These are phyloP conservation scores for Aphelinus certus DNA, from an alignment of 1,140 invertebrate genomes.

Conservation along the genomic window DNA sequence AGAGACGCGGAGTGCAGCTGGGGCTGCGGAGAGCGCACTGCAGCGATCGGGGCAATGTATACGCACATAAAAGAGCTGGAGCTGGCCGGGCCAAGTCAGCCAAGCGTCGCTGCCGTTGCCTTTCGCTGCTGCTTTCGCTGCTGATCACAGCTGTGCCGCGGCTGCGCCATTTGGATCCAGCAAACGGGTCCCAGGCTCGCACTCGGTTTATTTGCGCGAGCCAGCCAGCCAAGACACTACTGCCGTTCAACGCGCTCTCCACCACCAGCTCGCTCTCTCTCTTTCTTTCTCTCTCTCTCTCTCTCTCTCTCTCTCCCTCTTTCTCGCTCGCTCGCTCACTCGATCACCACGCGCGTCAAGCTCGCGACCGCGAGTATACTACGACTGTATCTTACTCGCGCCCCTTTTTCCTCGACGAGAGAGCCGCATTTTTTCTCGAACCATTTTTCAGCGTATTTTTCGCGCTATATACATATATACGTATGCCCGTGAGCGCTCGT, in stretches of 20 bases:
- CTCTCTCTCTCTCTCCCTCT: slow-evolving; percentile 1
- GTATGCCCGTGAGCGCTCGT: too few relatives aligned
- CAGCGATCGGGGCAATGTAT: slow-evolving; percentile 14
- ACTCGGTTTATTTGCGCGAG: too few relatives aligned
- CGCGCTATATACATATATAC: too few relatives aligned
- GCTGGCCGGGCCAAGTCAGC: neutral
- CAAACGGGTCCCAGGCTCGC: too few relatives aligned
- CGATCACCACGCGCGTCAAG: slow-evolving; percentile 35
- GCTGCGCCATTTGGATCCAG: slow-evolving; percentile 55
- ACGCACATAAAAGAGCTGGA: slow-evolving; percentile 42
- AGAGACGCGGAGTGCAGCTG: neutral
- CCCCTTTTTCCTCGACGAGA: too few relatives aligned
- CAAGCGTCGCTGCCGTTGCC: too few relatives aligned
- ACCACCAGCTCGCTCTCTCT: too few relatives aligned
- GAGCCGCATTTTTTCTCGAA: too few relatives aligned
- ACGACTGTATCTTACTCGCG: too few relatives aligned
- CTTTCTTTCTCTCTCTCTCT: neutral
- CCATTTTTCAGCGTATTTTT: too few relatives aligned
- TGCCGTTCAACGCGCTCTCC: too few relatives aligned
- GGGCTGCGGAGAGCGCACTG: neutral
- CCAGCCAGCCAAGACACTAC: slow-evolving; percentile 28
- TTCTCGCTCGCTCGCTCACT: neutral
- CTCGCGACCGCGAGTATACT: slow-evolving; percentile 11
- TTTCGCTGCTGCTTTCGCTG: slow-evolving; percentile 36
- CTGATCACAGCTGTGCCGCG: slow-evolving; percentile 57